Evolutionary conservation across 2,888 invertebrate species (phyloP).

Genomic region (Tetragnatha montana): DNA sequence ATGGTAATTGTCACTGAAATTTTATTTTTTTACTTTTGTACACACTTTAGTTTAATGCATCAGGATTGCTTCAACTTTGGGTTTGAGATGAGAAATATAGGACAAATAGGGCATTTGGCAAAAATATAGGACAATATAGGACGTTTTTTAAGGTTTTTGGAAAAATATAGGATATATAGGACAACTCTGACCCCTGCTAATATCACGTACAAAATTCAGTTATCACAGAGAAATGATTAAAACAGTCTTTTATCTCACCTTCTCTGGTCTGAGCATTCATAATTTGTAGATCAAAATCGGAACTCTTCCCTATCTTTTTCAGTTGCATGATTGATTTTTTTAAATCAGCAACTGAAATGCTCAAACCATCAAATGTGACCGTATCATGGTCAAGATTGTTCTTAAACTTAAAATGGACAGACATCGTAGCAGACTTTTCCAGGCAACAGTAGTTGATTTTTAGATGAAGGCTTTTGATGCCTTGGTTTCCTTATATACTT

Average conservation of each 20-base stretch:
- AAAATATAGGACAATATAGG: no score
- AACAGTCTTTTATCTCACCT: constrained; percentile 81
- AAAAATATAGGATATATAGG: no score
- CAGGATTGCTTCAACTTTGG: no score
- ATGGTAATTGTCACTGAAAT: no score
- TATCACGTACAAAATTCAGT: background rate
- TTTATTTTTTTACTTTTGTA: no score
- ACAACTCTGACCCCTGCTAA: background rate
- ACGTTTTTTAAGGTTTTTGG: no score
- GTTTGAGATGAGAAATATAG: no score
- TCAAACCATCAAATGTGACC: constrained; percentile 96
- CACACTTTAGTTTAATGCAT: no score
- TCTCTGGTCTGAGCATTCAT: constrained; percentile 98
- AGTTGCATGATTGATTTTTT: constrained; percentile 96
- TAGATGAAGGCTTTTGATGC: no score
- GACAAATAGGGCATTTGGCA: no score
- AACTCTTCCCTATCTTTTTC: constrained; percentile 93
- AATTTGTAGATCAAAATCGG: constrained; percentile 96
- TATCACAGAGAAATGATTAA: constrained; percentile 13
- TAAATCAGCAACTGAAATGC: constrained; percentile 95
- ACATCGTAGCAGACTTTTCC: constrained; percentile 80
- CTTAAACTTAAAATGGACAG: constrained; percentile 99
- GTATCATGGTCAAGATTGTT: constrained; percentile 96
- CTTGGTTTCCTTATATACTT: no score
- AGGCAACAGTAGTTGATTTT: no score